These are phyloP conservation scores for Tyto alba DNA, from an alignment of 2,113 vertebrate genomes.

Conservation along the genomic window DNA sequence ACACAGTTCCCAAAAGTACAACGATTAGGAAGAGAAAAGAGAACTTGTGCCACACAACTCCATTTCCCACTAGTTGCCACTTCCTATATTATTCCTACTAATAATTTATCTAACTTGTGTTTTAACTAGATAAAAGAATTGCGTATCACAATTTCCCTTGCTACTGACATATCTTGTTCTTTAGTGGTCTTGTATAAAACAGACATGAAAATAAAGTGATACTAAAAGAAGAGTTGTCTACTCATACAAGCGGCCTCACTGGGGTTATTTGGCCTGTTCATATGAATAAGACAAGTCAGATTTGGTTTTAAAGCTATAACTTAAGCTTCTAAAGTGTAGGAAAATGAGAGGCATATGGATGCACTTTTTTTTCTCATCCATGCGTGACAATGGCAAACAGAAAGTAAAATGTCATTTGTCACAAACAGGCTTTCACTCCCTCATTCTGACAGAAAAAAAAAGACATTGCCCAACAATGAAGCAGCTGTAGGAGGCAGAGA, in stretches of 20 bases:
- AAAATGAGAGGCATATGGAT: neutral
- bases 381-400: neutral
- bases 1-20: neutral
- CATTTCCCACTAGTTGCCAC: neutral
- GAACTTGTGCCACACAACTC: neutral
- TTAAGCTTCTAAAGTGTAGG: neutral
- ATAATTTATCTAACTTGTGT: neutral
- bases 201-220: neutral
- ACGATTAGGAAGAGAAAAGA: neutral
- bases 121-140: neutral
- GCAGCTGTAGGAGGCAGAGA: neutral
- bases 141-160: neutral
- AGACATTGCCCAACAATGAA: neutral
- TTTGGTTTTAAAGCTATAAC: neutral
- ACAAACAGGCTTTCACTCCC: neutral
- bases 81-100: neutral
- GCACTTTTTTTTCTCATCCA: neutral
- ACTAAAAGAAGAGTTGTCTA: neutral
- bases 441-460: neutral
- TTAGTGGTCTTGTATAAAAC: neutral
- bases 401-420: neutral
- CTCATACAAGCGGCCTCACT: neutral
- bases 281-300: neutral
- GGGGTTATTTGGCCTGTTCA: neutral
- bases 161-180: neutral